Percentiles rank a stretch among this genome's conserved stretches.
Conservation (phyloP, 1,140 invertebrate species). For the Polypedilum vanderplanki region DNA sequence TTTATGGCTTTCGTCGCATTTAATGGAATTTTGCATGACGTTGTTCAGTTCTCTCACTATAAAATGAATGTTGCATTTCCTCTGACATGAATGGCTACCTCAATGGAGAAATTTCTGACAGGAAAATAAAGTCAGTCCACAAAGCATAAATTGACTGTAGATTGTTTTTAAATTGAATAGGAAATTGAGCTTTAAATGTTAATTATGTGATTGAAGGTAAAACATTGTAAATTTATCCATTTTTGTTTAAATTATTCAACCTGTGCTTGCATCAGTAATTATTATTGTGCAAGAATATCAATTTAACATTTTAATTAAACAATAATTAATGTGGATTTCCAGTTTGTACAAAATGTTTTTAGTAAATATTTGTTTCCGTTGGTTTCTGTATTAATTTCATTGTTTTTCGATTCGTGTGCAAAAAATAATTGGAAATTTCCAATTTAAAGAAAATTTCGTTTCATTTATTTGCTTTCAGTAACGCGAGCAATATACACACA, state of each 20-base stretch:
- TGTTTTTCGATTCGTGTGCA: neutral
- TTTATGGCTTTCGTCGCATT: conserved; percentile 17
- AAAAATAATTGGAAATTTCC: neutral
- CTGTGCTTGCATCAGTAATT: too few species aligned
- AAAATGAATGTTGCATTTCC: too few species aligned
- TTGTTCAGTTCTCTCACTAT: neutral
- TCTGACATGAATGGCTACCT: too few species aligned
- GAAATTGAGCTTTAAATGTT: too few species aligned
- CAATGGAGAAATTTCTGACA: too few species aligned
- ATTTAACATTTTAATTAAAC: conserved; percentile 27
- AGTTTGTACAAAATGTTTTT: neutral
- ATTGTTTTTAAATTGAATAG: too few species aligned
- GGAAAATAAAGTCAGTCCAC: too few species aligned
- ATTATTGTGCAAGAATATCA: neutral
- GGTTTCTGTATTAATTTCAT: conserved; percentile 5
- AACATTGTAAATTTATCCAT: too few species aligned
- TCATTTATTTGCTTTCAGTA: neutral
- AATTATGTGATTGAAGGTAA: too few species aligned
- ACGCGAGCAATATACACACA: neutral
- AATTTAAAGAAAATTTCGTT: neutral
- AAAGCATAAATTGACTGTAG: too few species aligned
- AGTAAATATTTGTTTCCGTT: conserved; percentile 21
- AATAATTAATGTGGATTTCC: conserved; percentile 16
- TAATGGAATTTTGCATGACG: conserved; percentile 9
- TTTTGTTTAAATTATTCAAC: too few species aligned